Evolutionary conservation across 2,888 invertebrate genomes (phyloP), one percentile per base, ranked within the genome.

Genomic region (Liodrosophila aerea): DNA sequence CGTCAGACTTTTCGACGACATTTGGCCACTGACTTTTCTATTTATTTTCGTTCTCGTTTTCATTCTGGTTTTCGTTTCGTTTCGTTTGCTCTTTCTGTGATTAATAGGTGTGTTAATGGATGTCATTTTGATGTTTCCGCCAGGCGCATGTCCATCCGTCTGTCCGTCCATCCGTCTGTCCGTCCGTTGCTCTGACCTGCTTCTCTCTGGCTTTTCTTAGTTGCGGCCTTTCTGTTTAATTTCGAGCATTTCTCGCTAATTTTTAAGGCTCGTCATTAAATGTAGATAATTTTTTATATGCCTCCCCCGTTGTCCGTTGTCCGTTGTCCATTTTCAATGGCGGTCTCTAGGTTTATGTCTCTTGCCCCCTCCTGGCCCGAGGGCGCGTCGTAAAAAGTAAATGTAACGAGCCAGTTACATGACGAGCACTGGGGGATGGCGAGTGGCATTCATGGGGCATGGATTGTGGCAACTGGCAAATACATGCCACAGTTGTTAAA

Each of bases 61-160:
- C 52, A n/a, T 3, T 22, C 22, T 52, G 41, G 54, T 61, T 54
- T 37, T 37, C 36, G 12, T 27, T n/a, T 54, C 64, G 51, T 12
- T 8, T 2, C 12, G 27, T 15, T 36, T n/a, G 5, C 18, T 27
- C 12, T 34, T 56, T 60, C 73, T 78, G 74, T 88, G 88, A 88
- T 87, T 87, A 87, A 87, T 87, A 87, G 87, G 85, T 85, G 87
- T 88, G 88, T 85, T 87, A 87, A 87, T 87, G 87, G 87, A 87
- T 88, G 87, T 87, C 87, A 87, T 87, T 88, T 86, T 76, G 80
- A 81, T 84, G 81, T 86, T 84, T 87, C 82, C 85, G 76, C 75
- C 66, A 76, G 80, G 76, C 83, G 85, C 80, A 74, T 78, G 78
- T 73, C 82, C 72, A 16, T 33, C 45, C 31, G 7, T 12, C 27